These are phyloP conservation scores for Scomber japonicus DNA, from an alignment of 2,113 vertebrate species.

Conservation along the genomic window DNA sequence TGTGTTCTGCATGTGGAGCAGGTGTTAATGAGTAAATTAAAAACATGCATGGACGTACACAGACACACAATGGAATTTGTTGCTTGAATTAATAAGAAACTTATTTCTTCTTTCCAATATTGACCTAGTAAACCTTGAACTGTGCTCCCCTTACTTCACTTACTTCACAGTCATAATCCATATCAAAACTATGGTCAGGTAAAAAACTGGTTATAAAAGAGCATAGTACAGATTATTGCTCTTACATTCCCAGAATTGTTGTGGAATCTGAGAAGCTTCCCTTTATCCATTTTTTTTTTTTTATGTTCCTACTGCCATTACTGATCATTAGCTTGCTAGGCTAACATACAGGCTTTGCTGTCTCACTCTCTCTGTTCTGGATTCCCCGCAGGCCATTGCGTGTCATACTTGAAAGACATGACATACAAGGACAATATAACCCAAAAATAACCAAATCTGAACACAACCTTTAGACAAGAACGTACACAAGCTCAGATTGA, in stretches of 20 bases:
- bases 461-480: neutral
- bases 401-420: neutral
- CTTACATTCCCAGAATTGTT: neutral
- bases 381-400: neutral
- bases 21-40: conserved; percentile 49
- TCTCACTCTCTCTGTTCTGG: neutral
- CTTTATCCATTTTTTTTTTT: neutral
- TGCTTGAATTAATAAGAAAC: too few species aligned
- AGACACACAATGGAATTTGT: neutral
- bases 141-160: neutral
- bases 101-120: too few species aligned
- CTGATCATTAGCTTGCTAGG: neutral
- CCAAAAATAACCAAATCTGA: neutral
- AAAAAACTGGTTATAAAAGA: neutral
- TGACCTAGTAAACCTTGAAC: neutral
- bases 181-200: neutral
- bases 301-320: neutral
- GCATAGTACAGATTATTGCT: neutral
- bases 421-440: neutral
- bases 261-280: neutral
- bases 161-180: neutral
- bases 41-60: conserved; percentile 19
- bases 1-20: conserved; percentile 54
- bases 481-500: neutral
- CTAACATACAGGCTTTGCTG: neutral